Evolutionary conservation across 2,888 invertebrate species (phyloP).

Genomic region (Andrena camellia): DNA sequence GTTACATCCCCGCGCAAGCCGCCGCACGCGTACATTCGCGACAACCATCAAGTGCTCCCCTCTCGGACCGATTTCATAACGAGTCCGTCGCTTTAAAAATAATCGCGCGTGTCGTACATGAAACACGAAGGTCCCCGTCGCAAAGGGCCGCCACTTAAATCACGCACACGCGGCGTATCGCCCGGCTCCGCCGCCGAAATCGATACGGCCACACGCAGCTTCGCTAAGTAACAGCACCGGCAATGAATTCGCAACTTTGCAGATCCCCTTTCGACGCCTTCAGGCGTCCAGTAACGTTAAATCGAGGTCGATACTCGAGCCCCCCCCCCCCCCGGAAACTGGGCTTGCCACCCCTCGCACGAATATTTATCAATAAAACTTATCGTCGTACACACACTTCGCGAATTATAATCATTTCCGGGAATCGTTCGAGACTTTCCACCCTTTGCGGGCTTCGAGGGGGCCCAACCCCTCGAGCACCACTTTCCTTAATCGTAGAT

Average conservation of each 20-base stretch:
- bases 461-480: too few species aligned
- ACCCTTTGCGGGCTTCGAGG: too few species aligned
- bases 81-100: conserved; percentile 1
- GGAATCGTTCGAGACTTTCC: too few species aligned
- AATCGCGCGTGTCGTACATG: neutral
- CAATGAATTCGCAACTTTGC: conserved; percentile 12
- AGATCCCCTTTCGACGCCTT: neutral
- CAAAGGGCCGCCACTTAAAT: conserved; percentile 33
- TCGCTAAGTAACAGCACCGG: conserved; percentile 18
- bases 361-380: neutral
- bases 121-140: conserved; percentile 20
- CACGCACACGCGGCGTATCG: conserved; percentile 33
- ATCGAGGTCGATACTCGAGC: neutral
- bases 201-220: conserved; percentile 50
- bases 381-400: too few species aligned
- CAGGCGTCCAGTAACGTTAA: neutral
- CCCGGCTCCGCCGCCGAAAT: conserved; percentile 45
- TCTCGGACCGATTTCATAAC: neutral
- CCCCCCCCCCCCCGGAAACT: too few species aligned
- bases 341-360: neutral
- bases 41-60: conserved; percentile 22
- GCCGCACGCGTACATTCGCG: conserved; percentile 8
- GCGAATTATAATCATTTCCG: too few species aligned
- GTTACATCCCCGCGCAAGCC: neutral
- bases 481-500: too few species aligned